Evolutionary conservation across 37 sponge, comb jelly and placozoan species (phyloP).

Genomic region (Ephydatia muelleri): DNA sequence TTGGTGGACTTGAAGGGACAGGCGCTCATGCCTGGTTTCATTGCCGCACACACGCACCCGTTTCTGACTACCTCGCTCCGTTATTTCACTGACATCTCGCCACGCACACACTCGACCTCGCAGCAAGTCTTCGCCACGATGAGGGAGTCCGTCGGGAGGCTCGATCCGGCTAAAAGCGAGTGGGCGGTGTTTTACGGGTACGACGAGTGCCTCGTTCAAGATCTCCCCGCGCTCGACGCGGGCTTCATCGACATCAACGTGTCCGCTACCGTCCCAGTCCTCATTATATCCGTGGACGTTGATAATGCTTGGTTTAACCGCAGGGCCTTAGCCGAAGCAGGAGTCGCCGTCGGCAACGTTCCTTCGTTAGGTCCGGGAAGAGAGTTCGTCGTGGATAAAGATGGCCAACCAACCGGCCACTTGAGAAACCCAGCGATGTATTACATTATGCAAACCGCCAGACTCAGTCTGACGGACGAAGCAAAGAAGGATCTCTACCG

Average conservation of each 20-base stretch:
- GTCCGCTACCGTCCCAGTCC: slow-evolving; percentile 35
- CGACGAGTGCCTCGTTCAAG: slow-evolving; percentile 34
- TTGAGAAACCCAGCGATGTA: slow-evolving; percentile 35
- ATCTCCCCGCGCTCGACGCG: slow-evolving; percentile 38
- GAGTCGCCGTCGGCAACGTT: slow-evolving; percentile 6
- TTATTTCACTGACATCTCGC: background rate
- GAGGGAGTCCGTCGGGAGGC: background rate
- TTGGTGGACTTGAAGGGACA: slow-evolving; percentile 10
- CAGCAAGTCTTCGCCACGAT: background rate
- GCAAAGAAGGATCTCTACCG: slow-evolving; percentile 15
- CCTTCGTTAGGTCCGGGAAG: slow-evolving; percentile 22
- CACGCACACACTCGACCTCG: background rate
- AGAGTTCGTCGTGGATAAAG: slow-evolving; percentile 6
- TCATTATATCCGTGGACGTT: slow-evolving; percentile 39
- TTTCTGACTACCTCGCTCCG: background rate
- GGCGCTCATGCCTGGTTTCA: slow-evolving; percentile 67
- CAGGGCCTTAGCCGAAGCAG: slow-evolving; percentile 34
- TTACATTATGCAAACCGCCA: background rate
- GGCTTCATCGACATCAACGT: slow-evolving; percentile 33
- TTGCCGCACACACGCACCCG: slow-evolving; percentile 57
- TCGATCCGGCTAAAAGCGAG: background rate
- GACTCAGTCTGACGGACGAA: background rate
- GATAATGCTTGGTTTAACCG: slow-evolving; percentile 58
- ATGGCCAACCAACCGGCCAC: slow-evolving; percentile 53
- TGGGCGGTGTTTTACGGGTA: slow-evolving; percentile 62